phyloP scores from a whole-genome alignment of 2,113 vertebrate genomes.

The Syrrhaptes paradoxus region DNA sequence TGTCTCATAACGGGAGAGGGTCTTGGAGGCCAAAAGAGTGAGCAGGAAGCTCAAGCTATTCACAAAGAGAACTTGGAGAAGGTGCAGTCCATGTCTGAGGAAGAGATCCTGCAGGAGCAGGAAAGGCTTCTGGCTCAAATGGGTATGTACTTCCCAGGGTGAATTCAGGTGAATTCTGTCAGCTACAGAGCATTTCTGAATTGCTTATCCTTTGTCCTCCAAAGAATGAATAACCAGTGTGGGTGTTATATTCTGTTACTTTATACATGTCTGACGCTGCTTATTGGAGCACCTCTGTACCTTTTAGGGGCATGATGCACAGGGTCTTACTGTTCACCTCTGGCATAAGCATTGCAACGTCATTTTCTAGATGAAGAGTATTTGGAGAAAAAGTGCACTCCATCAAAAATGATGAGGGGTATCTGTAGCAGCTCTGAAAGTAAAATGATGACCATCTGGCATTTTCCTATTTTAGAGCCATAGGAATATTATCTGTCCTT shows the following conservation, averaged over 20 bases:
- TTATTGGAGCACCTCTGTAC: background rate
- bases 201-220: background rate
- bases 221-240: background rate
- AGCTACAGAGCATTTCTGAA: background rate
- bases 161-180: background rate
- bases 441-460: background rate
- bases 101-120: constrained; percentile 89
- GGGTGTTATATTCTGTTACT: background rate
- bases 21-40: constrained; percentile 69
- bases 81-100: constrained; percentile 80
- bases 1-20: constrained; percentile 86
- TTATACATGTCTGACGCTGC: background rate
- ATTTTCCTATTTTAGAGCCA: background rate
- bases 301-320: background rate
- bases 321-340: background rate
- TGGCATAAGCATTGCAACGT: background rate
- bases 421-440: background rate
- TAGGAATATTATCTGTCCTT: background rate
- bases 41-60: constrained; percentile 84
- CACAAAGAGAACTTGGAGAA: constrained; percentile 88
- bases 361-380: background rate
- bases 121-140: constrained; percentile 84
- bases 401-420: background rate
- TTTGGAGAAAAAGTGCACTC: background rate
- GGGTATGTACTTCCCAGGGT: constrained; percentile 72